These are phyloP conservation scores for Athene cunicularia DNA, from an alignment of 2,113 vertebrate genomes.

Conservation along the genomic window DNA sequence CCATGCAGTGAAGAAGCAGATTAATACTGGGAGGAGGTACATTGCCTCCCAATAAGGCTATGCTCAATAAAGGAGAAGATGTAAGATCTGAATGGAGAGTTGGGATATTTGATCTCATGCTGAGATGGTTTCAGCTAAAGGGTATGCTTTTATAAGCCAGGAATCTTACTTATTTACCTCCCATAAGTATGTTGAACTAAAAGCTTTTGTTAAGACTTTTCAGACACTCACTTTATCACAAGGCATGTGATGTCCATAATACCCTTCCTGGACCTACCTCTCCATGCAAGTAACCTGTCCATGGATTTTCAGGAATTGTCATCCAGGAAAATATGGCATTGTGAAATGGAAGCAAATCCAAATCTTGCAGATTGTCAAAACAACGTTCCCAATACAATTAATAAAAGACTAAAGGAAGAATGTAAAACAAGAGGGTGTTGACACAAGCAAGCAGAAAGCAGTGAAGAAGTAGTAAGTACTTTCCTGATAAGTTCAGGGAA, in stretches of 20 bases:
- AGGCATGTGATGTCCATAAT: not conserved
- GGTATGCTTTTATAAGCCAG: not conserved
- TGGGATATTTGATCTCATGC: not conserved
- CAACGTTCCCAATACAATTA: not conserved
- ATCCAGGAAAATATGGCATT: not conserved
- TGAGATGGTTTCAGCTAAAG: not conserved
- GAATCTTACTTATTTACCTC: not conserved
- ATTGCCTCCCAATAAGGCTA: not conserved
- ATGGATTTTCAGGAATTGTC: not conserved
- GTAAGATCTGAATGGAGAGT: not conserved
- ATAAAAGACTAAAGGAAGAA: not conserved
- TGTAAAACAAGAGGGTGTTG: not conserved
- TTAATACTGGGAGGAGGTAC: not conserved
- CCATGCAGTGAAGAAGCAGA: not conserved
- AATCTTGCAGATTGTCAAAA: not conserved
- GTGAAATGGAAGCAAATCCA: not conserved
- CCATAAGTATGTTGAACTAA: not conserved
- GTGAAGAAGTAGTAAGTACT: not conserved
- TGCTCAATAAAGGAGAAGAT: not conserved
- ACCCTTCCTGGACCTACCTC: not conserved
- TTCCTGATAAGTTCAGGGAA: not conserved
- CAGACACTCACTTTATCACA: not conserved
- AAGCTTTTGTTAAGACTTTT: slow-evolving; percentile 10
- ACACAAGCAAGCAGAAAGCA: not conserved
- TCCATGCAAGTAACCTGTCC: not conserved